Evolutionary conservation across 2,888 invertebrate species (phyloP).

Genomic region (Scaptodrosophila latifasciaeformis): DNA sequence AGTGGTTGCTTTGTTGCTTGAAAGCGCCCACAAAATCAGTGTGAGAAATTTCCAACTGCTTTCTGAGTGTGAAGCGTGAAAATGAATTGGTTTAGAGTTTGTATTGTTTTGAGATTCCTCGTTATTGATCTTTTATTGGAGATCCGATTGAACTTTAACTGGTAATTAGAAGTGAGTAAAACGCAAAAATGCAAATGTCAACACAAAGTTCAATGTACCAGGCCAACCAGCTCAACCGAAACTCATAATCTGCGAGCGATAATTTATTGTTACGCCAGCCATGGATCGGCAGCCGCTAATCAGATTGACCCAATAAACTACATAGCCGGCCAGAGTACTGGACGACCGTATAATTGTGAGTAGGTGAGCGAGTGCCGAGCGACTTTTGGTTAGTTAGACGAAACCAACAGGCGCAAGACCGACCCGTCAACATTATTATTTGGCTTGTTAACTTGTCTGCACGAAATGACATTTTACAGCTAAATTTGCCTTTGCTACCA

Average conservation of each 20-base stretch:
- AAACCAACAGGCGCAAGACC: not conserved
- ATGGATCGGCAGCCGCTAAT: constrained; percentile 44
- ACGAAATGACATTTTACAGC: constrained; percentile 74
- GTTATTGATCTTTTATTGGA: constrained; percentile 54
- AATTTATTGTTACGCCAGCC: constrained; percentile 61
- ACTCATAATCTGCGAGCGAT: constrained; percentile 60
- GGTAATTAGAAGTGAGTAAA: constrained; percentile 46
- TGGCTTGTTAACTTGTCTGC: constrained; percentile 71
- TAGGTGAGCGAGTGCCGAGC: not conserved
- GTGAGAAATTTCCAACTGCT: constrained; percentile 50
- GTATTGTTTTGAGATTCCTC: constrained; percentile 43
- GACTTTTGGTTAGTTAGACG: too few species aligned
- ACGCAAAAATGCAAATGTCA: constrained; percentile 50
- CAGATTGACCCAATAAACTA: constrained; percentile 65
- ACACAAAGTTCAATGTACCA: constrained; percentile 55
- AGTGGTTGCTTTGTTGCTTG: too few species aligned
- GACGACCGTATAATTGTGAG: not conserved
- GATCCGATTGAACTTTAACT: constrained; percentile 49
- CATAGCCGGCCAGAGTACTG: constrained; percentile 31
- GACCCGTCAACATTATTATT: constrained; percentile 66
- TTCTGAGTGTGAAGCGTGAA: constrained; percentile 57
- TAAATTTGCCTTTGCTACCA: constrained; percentile 43
- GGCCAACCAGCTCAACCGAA: constrained; percentile 7
- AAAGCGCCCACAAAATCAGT: constrained; percentile 23
- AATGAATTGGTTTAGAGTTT: constrained; percentile 29